These are phyloP conservation scores for Peromyscus melanophrys DNA, from an alignment of 2,797 vertebrate genomes.

Conservation along the genomic window DNA sequence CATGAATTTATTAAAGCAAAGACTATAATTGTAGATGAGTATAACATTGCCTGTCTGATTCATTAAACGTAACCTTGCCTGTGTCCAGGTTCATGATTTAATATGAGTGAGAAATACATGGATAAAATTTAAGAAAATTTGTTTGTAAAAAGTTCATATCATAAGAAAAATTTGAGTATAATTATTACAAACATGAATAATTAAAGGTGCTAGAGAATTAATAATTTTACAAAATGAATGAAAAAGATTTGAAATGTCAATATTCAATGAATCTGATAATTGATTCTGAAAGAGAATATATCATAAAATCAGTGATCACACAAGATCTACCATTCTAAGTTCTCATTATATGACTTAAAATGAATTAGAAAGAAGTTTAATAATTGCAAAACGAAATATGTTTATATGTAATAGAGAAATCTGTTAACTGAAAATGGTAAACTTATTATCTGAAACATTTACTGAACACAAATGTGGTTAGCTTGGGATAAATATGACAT, in stretches of 20 bases:
- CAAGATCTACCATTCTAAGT: background rate
- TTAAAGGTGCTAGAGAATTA: background rate
- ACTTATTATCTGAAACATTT: background rate
- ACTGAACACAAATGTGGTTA: background rate
- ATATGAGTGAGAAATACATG: background rate
- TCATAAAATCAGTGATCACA: background rate
- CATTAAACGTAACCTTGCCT: background rate
- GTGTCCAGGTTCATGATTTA: background rate
- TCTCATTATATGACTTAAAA: background rate
- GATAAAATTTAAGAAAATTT: background rate
- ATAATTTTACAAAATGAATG: background rate
- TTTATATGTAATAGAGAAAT: background rate
- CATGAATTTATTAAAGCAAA: background rate
- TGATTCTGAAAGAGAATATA: background rate
- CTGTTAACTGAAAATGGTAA: background rate
- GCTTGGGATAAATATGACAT: background rate
- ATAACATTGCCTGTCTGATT: no score
- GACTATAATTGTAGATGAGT: background rate
- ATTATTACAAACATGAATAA: background rate
- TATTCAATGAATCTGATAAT: background rate
- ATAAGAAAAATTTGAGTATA: background rate
- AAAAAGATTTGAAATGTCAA: background rate
- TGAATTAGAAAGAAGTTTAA: background rate
- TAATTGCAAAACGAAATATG: background rate
- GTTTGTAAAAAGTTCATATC: background rate